Evolutionary conservation across 2,797 vertebrate species (phyloP).

Genomic region (Halcyon smyrnensis): DNA sequence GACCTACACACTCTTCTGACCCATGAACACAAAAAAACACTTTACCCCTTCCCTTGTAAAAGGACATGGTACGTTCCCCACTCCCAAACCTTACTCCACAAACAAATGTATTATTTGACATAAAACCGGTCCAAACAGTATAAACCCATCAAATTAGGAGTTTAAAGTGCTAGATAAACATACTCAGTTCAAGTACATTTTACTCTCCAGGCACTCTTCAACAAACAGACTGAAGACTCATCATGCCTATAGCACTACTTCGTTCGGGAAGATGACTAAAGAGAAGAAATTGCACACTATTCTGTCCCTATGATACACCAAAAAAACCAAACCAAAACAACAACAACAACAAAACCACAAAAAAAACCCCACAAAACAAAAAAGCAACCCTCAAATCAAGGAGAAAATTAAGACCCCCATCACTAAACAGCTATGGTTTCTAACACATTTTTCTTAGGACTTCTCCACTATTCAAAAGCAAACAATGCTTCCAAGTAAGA

Average conservation of each 20-base stretch:
- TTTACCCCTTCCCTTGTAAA: background rate
- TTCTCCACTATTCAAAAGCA: background rate
- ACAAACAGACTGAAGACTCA: background rate
- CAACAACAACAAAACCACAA: too few relatives aligned
- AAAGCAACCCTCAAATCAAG: background rate
- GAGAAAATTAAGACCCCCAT: background rate
- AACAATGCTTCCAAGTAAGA: background rate
- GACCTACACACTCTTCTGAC: background rate
- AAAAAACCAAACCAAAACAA: too few relatives aligned
- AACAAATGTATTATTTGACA: background rate
- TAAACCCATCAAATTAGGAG: background rate
- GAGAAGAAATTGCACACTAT: background rate
- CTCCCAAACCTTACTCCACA: background rate
- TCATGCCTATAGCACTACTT: background rate
- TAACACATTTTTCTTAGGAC: background rate
- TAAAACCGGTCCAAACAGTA: background rate
- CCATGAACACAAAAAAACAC: background rate
- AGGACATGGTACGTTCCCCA: background rate
- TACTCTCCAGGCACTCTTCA: background rate
- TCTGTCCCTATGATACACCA: background rate
- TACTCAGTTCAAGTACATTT: background rate
- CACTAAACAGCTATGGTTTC: background rate
- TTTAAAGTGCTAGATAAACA: conserved; percentile 1
- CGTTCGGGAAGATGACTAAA: background rate
- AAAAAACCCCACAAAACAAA: background rate